These are phyloP conservation scores for Hyperoplus lanceolatus DNA, from an alignment of 2,797 vertebrate species.

Conservation along the genomic window DNA sequence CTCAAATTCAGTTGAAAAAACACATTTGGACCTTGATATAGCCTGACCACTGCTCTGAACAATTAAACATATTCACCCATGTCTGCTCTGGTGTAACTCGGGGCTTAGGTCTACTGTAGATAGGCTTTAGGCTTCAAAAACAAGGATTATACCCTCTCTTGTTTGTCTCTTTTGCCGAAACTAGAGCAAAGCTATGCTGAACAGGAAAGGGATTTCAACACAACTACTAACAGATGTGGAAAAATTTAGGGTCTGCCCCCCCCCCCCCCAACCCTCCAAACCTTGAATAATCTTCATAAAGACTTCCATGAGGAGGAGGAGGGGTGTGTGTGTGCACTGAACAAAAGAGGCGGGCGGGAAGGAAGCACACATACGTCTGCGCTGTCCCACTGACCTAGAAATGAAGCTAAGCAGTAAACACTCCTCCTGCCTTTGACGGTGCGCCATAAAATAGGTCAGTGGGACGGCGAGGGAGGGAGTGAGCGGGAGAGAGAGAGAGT, in stretches of 20 bases:
- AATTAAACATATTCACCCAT: slow-evolving; percentile 38
- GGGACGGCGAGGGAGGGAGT: slow-evolving; percentile 79
- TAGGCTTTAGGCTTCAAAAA: background rate
- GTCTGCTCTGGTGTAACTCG: slow-evolving; percentile 16
- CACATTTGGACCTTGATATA: slow-evolving; percentile 46
- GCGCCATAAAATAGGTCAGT: slow-evolving; percentile 87
- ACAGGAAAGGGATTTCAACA: slow-evolving; percentile 42
- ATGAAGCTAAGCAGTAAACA: slow-evolving; percentile 84
- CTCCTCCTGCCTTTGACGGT: slow-evolving; percentile 80
- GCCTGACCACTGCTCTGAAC: slow-evolving; percentile 28
- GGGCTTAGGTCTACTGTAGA: slow-evolving; percentile 9
- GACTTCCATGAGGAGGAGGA: slow-evolving; percentile 13
- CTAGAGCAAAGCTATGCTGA: slow-evolving; percentile 20
- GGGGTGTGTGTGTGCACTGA: slow-evolving; percentile 6
- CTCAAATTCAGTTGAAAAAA: background rate
- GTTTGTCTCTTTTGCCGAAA: slow-evolving; percentile 17
- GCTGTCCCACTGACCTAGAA: slow-evolving; percentile 88
- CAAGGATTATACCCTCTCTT: background rate
- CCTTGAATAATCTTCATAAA: slow-evolving; percentile 61
- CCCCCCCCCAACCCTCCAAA: background rate
- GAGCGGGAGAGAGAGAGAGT: slow-evolving; percentile 70
- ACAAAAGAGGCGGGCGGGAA: slow-evolving; percentile 71
- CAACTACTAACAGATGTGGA: slow-evolving; percentile 65
- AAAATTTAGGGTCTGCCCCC: slow-evolving; percentile 53
- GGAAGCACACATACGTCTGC: slow-evolving; percentile 68